Evolutionary conservation across 2,888 invertebrate genomes (phyloP).

Genomic region (Metopia argyrocephala): DNA sequence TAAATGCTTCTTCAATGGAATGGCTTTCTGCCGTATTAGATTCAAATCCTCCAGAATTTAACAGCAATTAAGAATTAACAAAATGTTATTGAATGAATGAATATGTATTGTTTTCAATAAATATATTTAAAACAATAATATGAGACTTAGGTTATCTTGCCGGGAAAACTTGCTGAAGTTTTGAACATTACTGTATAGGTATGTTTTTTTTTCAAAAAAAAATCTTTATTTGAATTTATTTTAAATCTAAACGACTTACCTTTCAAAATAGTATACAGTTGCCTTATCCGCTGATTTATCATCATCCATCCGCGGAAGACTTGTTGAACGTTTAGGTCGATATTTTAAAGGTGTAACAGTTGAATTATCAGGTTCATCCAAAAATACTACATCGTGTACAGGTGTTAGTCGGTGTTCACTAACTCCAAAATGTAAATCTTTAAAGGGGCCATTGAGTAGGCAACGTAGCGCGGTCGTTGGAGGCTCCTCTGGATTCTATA

Average conservation of each 20-base stretch:
- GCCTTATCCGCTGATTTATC: slow-evolving; percentile 14
- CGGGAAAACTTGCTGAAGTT: too few relatives aligned
- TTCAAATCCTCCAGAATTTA: too few relatives aligned
- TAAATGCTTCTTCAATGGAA: too few relatives aligned
- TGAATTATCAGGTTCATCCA: slow-evolving; percentile 71
- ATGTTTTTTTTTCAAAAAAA: too few relatives aligned
- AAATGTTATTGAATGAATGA: too few relatives aligned
- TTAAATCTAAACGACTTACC: slow-evolving; percentile 11
- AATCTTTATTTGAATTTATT: too few relatives aligned
- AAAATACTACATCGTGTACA: slow-evolving; percentile 75
- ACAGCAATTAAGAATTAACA: too few relatives aligned
- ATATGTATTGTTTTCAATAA: too few relatives aligned
- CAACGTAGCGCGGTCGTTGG: slow-evolving; percentile 73
- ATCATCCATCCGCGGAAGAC: slow-evolving; percentile 3
- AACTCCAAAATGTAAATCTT: slow-evolving; percentile 73
- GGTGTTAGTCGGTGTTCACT: slow-evolving; percentile 73
- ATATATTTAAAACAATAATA: too few relatives aligned
- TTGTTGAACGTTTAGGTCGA: slow-evolving; percentile 69
- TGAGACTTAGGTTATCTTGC: too few relatives aligned
- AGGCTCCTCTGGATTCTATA: slow-evolving; percentile 73
- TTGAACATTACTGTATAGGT: too few relatives aligned
- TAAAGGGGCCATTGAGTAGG: slow-evolving; percentile 74
- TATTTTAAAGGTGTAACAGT: slow-evolving; percentile 74
- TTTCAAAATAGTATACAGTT: slow-evolving; percentile 20
- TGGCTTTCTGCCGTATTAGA: too few relatives aligned